A percentile compares a stretch with the other conserved stretches of the same genome.
Evolutionary conservation across 1,140 invertebrate genomes (phyloP).

Genomic region (Danaus plexippus): DNA sequence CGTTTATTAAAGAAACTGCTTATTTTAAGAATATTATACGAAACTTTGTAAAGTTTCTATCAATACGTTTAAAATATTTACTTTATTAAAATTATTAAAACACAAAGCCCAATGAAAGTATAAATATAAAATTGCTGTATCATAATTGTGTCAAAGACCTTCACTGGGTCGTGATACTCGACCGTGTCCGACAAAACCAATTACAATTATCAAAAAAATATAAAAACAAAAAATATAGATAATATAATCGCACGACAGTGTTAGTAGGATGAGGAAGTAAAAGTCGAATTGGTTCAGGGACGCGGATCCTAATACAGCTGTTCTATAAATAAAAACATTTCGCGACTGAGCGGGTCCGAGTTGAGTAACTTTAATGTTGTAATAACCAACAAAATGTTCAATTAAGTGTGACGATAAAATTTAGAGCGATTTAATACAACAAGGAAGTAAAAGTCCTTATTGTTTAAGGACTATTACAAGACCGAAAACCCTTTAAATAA

Average conservation of each 20-base stretch:
- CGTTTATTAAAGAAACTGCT: too few species aligned
- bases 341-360: slow-evolving; percentile 22
- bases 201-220: background rate
- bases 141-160: slow-evolving; percentile 1
- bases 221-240: background rate
- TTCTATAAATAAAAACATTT: slow-evolving; percentile 31
- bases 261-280: slow-evolving; percentile 51
- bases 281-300: slow-evolving; percentile 47
- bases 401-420: slow-evolving; percentile 40
- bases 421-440: slow-evolving; percentile 30
- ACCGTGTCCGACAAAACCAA: background rate
- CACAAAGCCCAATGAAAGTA: background rate
- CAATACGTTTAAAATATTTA: too few species aligned
- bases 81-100: too few species aligned
- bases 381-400: slow-evolving; percentile 47
- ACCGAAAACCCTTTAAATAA: slow-evolving; percentile 25
- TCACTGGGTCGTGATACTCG: background rate
- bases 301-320: slow-evolving; percentile 23
- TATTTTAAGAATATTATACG: too few species aligned
- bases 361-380: slow-evolving; percentile 37
- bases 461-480: slow-evolving; percentile 43
- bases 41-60: too few species aligned
- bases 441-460: slow-evolving; percentile 57
- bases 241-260: slow-evolving; percentile 14
- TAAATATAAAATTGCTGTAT: background rate